phyloP scores from a whole-genome alignment of 2,113 vertebrate species.

The Siniperca knerii region DNA sequence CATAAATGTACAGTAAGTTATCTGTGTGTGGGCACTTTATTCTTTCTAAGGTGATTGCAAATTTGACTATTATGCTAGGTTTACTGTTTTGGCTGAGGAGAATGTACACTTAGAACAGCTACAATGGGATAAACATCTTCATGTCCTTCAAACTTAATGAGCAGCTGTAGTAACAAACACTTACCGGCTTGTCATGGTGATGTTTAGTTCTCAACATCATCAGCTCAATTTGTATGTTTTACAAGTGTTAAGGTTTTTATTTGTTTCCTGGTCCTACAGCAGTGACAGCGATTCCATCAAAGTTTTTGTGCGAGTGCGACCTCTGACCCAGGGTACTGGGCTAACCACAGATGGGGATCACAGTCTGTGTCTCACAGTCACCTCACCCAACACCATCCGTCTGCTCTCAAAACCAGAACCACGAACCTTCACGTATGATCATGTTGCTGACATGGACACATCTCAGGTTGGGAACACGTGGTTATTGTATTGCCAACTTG shows the following conservation, averaged over 20 bases:
- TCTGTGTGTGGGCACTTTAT: background rate
- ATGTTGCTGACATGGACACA: constrained; percentile 92
- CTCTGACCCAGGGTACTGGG: constrained; percentile 82
- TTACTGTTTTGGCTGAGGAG: background rate
- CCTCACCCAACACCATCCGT: constrained; percentile 89
- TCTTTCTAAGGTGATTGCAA: background rate
- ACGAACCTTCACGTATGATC: constrained; percentile 93
- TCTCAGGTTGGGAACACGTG: constrained; percentile 86
- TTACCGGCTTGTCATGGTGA: background rate
- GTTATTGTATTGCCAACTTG: background rate
- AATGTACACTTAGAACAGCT: background rate
- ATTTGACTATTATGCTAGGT: background rate
- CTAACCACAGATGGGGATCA: constrained; percentile 87
- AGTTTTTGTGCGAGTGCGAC: constrained; percentile 93
- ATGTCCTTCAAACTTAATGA: background rate
- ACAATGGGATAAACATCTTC: background rate
- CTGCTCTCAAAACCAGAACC: constrained; percentile 94
- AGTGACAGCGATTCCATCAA: constrained; percentile 93
- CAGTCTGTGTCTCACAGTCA: constrained; percentile 89
- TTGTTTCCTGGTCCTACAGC: constrained; percentile 65
- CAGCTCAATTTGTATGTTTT: background rate
- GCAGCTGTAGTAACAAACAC: background rate
- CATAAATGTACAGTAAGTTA: background rate
- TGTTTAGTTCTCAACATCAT: background rate
- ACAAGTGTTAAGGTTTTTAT: background rate